Evolutionary conservation across 2,797 vertebrate genomes (phyloP).

Genomic region (Nasua narica): DNA sequence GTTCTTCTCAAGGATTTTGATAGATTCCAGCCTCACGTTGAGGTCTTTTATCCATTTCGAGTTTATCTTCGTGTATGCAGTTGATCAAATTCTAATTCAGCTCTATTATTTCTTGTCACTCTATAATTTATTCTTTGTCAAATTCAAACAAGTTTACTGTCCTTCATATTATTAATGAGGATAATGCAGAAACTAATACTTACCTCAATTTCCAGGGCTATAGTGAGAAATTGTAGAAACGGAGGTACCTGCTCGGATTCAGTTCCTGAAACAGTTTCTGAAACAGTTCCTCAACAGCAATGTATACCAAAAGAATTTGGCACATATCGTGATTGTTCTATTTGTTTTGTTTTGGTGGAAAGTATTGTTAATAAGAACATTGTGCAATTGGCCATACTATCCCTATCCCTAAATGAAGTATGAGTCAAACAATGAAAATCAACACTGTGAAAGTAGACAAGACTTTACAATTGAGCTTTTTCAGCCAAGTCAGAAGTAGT

Average conservation of each 20-base stretch:
- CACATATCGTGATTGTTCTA: not conserved
- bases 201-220: not conserved
- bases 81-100: not conserved
- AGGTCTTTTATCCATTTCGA: no score
- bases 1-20: no score
- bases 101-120: not conserved
- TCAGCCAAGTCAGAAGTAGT: not conserved
- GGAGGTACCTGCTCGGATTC: not conserved
- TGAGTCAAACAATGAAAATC: not conserved
- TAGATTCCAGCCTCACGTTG: no score
- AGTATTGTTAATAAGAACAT: not conserved
- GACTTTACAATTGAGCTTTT: not conserved
- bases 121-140: not conserved
- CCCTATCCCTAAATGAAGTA: not conserved
- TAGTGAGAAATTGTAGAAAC: not conserved
- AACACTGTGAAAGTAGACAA: accelerated
- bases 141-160: not conserved
- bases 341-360: not conserved
- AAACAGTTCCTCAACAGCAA: not conserved
- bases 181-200: not conserved
- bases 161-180: not conserved
- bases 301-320: not conserved
- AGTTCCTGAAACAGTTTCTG: not conserved
- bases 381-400: not conserved
- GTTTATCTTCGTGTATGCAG: no score